These are phyloP conservation scores for Lutjanus campechanus DNA, from an alignment of 2,797 vertebrate genomes.

Conservation along the genomic window DNA sequence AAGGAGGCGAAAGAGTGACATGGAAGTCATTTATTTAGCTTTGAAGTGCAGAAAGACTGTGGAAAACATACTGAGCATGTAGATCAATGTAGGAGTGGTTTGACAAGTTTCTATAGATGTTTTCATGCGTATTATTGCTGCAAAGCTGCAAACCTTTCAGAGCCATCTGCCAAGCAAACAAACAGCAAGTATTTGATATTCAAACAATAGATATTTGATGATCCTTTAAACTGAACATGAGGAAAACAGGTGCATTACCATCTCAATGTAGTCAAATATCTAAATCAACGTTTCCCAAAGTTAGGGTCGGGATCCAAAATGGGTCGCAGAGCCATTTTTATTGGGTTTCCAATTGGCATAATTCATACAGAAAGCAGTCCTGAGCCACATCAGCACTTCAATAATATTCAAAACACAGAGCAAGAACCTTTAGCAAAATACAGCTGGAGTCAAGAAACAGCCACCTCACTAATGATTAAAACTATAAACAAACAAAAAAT, in stretches of 20 bases:
- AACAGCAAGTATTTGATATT: background rate
- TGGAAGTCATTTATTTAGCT: background rate
- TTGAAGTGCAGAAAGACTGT: background rate
- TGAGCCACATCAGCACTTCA: too few species aligned
- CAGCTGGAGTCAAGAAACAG: too few species aligned
- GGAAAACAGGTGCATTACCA: slow-evolving; percentile 4
- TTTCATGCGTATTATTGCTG: background rate
- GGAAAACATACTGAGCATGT: background rate
- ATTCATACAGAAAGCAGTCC: too few species aligned
- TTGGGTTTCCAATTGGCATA: too few species aligned
- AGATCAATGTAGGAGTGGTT: background rate
- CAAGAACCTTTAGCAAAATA: too few species aligned
- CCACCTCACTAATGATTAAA: too few species aligned
- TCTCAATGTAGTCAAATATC: background rate
- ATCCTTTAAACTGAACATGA: background rate
- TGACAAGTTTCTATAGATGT: background rate
- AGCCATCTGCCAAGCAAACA: background rate
- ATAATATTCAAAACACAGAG: too few species aligned
- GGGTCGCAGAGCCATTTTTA: too few species aligned
- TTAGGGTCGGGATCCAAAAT: too few species aligned
- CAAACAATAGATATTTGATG: background rate
- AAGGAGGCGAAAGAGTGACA: background rate
- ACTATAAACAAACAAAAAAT: too few species aligned
- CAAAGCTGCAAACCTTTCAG: background rate
- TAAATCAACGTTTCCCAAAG: background rate